These are phyloP conservation scores for Sebastes fasciatus DNA, from an alignment of 2,113 vertebrate genomes.

Conservation along the genomic window DNA sequence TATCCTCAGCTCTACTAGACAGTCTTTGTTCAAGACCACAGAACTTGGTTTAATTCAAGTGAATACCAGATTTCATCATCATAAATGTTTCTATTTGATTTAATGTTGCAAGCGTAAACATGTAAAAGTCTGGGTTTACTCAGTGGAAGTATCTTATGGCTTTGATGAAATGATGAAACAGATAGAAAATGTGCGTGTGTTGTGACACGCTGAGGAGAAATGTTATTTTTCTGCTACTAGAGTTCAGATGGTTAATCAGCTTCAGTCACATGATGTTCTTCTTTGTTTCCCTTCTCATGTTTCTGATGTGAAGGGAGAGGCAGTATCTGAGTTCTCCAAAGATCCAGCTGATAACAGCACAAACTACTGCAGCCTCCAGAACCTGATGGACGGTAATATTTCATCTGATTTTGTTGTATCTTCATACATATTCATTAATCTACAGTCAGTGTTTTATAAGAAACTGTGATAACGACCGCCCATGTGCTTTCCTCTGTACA, in stretches of 20 bases:
- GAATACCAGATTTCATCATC: neutral
- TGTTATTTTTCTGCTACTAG: neutral
- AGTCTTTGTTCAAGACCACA: neutral
- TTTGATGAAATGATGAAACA: neutral
- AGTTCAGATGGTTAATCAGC: neutral
- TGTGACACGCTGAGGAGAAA: neutral
- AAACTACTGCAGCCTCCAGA: constrained; percentile 76
- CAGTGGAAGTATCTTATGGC: neutral
- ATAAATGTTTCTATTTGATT: neutral
- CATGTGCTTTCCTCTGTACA: constrained; percentile 11
- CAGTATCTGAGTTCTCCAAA: constrained; percentile 26
- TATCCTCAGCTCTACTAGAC: neutral
- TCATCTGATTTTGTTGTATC: neutral
- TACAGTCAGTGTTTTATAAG: neutral
- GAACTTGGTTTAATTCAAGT: neutral
- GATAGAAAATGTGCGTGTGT: neutral
- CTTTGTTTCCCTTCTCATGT: neutral
- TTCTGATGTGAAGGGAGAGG: constrained; percentile 56
- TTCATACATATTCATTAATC: neutral
- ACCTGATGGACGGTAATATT: constrained; percentile 63
- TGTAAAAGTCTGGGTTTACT: neutral
- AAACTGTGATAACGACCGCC: neutral
- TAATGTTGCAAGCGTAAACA: neutral
- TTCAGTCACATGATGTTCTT: constrained; percentile 2
- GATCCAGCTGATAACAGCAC: constrained; percentile 54